Percentiles rank a stretch among this genome's conserved stretches.
phyloP scores from a whole-genome alignment of 2,113 vertebrate genomes.

The Climacteris rufus region DNA sequence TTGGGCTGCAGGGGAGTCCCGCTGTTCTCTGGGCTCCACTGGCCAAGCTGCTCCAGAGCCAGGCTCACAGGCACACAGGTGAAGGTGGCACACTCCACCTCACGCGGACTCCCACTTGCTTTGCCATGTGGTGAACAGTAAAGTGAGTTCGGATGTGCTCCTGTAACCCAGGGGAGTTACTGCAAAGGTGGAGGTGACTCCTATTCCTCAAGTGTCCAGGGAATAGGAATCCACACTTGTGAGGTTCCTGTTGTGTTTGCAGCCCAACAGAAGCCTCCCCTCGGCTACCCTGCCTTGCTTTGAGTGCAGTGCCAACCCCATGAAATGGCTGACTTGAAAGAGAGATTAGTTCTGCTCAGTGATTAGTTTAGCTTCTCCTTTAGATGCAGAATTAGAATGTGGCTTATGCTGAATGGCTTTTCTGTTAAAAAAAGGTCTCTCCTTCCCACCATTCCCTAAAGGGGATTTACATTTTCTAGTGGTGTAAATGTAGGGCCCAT shows the following conservation, averaged over 20 bases:
- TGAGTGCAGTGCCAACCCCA: not conserved
- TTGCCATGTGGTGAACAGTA: not conserved
- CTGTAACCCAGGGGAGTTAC: not conserved
- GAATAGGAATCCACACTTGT: accelerated
- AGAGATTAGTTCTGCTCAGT: constrained; percentile 10
- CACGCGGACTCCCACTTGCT: not conserved
- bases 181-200: not conserved
- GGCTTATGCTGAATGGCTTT: not conserved
- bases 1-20: not conserved
- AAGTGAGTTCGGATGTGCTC: accelerated
- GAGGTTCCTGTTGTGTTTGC: not conserved
- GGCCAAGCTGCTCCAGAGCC: not conserved
- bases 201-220: accelerated
- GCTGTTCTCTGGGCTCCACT: not conserved
- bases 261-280: not conserved
- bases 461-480: not conserved
- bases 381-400: not conserved
- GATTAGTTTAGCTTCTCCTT: not conserved
- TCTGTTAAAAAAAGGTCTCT: not conserved
- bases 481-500: not conserved
- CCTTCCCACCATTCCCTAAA: not conserved
- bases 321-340: not conserved
- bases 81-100: not conserved
- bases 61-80: not conserved
- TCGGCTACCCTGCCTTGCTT: not conserved